These are phyloP conservation scores for Halcyon badia DNA, from an alignment of 2,797 vertebrate species.

Conservation along the genomic window DNA sequence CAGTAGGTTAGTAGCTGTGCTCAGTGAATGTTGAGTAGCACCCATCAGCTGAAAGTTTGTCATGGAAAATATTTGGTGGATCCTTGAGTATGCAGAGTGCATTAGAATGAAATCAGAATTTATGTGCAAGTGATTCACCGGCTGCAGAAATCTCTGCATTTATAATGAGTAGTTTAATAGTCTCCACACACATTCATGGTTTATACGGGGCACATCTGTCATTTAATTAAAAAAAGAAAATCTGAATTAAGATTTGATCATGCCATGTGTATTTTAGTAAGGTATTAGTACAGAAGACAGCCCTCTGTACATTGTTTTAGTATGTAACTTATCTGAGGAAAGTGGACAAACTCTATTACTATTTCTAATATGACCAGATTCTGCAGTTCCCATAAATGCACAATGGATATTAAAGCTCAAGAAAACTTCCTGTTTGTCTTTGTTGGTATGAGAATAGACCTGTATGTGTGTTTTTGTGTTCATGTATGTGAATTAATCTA, in stretches of 20 bases:
- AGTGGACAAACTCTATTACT: background rate
- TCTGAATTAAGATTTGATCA: background rate
- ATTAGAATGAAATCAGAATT: conserved; percentile 63
- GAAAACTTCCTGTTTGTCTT: background rate
- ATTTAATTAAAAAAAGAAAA: conserved; percentile 21
- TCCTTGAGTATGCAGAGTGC: conserved; percentile 12
- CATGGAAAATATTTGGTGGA: conserved; percentile 32
- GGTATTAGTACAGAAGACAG: background rate
- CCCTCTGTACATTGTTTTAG: background rate
- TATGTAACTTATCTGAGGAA: background rate
- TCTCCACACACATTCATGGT: background rate
- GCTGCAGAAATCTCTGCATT: conserved; percentile 6
- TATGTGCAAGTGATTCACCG: conserved; percentile 52
- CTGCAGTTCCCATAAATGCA: background rate
- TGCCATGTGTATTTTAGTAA: background rate
- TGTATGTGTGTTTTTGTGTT: background rate
- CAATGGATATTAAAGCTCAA: background rate
- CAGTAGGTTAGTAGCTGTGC: background rate
- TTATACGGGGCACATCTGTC: background rate
- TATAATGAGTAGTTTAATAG: conserved; percentile 38
- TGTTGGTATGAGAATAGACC: background rate
- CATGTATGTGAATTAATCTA: background rate
- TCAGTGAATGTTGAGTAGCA: conserved; percentile 24
- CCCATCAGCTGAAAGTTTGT: conserved; percentile 36
- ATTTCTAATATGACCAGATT: background rate